Percentiles rank a stretch among this genome's conserved stretches.
Conservation (phyloP, 1,140 invertebrate genomes). For the Drosophila rhopaloa region DNA sequence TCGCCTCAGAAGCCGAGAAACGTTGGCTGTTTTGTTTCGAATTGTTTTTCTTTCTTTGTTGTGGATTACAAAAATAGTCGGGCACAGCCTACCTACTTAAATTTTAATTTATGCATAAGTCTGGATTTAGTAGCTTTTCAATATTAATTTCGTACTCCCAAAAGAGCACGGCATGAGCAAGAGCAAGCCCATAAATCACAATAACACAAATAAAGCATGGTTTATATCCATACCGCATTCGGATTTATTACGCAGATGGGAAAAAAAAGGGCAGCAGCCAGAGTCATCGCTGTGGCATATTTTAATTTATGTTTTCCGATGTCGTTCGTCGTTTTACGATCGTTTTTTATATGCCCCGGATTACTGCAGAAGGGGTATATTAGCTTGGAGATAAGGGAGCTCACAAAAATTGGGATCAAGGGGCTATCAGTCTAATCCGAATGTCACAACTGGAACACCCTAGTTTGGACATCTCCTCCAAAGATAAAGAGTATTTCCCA, state of each 20-base stretch:
- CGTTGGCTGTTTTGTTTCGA: constrained; percentile 41
- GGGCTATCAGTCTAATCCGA: constrained; percentile 18
- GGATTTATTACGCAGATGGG: constrained; percentile 68
- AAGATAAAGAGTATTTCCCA: constrained; percentile 4
- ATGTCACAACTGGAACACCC: constrained; percentile 8
- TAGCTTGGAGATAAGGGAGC: constrained; percentile 15
- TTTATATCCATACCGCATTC: constrained; percentile 52
- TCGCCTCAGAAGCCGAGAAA: constrained; percentile 32
- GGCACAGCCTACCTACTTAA: constrained; percentile 66
- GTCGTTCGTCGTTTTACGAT: constrained; percentile 41
- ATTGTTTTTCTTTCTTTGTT: constrained; percentile 34
- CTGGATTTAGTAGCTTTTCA: constrained; percentile 78
- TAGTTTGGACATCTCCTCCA: background rate
- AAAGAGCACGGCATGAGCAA: constrained; percentile 40
- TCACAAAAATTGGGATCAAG: constrained; percentile 5
- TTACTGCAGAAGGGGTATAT: constrained; percentile 30
- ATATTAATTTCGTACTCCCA: constrained; percentile 74
- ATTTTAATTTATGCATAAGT: constrained; percentile 81
- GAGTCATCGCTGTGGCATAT: constrained; percentile 36
- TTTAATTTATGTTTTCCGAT: constrained; percentile 52
- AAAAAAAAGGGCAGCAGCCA: constrained; percentile 40
- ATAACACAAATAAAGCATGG: constrained; percentile 66
- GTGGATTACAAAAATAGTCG: constrained; percentile 58
- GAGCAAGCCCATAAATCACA: constrained; percentile 66
- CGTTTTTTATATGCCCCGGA: constrained; percentile 29